Conservation (phyloP, 2,797 vertebrate genomes). For the Esox masquinongy region DNA sequence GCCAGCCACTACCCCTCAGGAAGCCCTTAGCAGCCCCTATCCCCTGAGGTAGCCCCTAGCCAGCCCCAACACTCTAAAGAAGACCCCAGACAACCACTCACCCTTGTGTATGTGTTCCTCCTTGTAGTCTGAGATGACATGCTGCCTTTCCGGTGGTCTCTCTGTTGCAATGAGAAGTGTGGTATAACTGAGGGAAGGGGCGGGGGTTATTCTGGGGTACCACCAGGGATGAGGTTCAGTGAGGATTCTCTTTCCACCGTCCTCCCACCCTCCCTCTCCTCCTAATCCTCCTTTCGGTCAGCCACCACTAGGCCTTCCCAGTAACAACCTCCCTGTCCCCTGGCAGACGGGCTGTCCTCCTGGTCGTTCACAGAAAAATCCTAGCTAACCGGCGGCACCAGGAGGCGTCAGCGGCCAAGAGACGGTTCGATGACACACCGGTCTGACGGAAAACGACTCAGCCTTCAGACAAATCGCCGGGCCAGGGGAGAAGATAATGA, state of each 20-base stretch:
- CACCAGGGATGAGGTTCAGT: constrained; percentile 24
- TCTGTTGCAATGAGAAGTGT: constrained; percentile 21
- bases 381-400: background rate
- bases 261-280: constrained; percentile 50
- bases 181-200: constrained; percentile 4
- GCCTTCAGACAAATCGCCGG: background rate
- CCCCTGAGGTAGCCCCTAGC: background rate
- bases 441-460: background rate
- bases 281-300: constrained; percentile 10
- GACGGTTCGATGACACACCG: constrained; percentile 11
- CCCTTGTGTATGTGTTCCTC: constrained; percentile 85
- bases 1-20: background rate
- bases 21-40: background rate
- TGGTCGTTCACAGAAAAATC: constrained; percentile 17
- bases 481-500: constrained; percentile 20
- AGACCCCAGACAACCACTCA: constrained; percentile 70
- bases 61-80: background rate
- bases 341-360: background rate
- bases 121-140: constrained; percentile 85
- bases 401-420: background rate
- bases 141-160: constrained; percentile 61
- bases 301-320: constrained; percentile 10
- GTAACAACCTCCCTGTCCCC: constrained; percentile 25
- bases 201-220: constrained; percentile 45
- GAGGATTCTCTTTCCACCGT: constrained; percentile 51